Conservation (phyloP, 2,113 vertebrate genomes). For the Collichthys lucidus region DNA sequence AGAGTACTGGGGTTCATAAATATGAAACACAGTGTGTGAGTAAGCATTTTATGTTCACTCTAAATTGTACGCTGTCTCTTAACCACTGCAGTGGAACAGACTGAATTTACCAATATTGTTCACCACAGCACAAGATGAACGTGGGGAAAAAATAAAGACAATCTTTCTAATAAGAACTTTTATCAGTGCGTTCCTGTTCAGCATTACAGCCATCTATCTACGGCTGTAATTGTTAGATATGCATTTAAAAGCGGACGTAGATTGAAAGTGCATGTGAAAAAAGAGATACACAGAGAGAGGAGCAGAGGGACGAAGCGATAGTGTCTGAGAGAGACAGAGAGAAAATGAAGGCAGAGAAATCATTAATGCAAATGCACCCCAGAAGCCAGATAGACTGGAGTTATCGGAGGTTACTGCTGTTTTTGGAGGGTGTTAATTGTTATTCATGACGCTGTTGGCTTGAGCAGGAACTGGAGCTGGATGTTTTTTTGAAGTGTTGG, state of each 20-base stretch:
- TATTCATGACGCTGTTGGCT: slow-evolving; percentile 76
- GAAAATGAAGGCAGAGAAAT: slow-evolving; percentile 62
- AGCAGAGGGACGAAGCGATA: slow-evolving; percentile 29
- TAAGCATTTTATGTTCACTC: slow-evolving; percentile 42
- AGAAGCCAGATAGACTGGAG: slow-evolving; percentile 60
- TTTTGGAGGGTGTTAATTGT: slow-evolving; percentile 74
- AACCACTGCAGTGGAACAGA: slow-evolving; percentile 23
- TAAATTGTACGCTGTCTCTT: slow-evolving; percentile 12
- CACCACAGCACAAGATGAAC: slow-evolving; percentile 26
- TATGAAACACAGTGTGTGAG: slow-evolving; percentile 33
- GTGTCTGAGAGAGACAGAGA: slow-evolving; percentile 42
- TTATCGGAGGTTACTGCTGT: slow-evolving; percentile 70
- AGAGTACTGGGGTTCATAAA: slow-evolving; percentile 14
- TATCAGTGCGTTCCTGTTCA: slow-evolving; percentile 30
- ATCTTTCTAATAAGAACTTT: slow-evolving; percentile 27
- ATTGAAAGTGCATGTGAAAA: slow-evolving; percentile 10
- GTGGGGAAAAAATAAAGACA: background rate
- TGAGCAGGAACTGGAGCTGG: slow-evolving; percentile 37
- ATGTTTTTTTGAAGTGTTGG: slow-evolving; percentile 71
- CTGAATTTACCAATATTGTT: slow-evolving; percentile 56
- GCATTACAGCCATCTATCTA: slow-evolving; percentile 32
- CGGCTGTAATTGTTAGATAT: slow-evolving; percentile 17
- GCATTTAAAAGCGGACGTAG: slow-evolving; percentile 16
- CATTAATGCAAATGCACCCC: slow-evolving; percentile 78
- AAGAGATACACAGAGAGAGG: slow-evolving; percentile 12